Base-by-base conservation (phyloP, 2,888 invertebrate genomes). In the Torymus texanus region DNA sequence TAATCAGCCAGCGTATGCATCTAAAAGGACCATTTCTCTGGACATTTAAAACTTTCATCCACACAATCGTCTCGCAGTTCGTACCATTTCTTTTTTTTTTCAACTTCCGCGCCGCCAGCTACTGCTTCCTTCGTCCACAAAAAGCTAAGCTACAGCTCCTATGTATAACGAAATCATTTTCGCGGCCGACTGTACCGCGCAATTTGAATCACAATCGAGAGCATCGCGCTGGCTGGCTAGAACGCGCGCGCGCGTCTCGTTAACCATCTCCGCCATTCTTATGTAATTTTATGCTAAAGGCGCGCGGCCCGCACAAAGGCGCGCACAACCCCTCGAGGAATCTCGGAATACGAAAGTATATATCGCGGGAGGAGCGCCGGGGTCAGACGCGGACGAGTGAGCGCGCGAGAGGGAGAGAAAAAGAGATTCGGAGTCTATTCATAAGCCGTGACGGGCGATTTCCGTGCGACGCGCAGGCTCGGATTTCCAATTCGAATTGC, bases 131-230 rank as follows among this genome's bases (percentile, higher is more conserved):
- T 51, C 55, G 21, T 24, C 50, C 65, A 13, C 8, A 59, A 51
- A 41, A 66, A 59, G 56, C 66, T 24, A 24, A 21, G 16, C 12
- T 41, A 58, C 21, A 21, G 21, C 51, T 50, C 18, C 10, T 21
- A 55, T 21, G 5, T 21, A 55, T 21, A 13, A 55, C 29, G 59
- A 71, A 75, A 74, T 59, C 66, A 58, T 68, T 80, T 73, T 73
- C 68, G 4, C 41, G 4, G 21, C 24, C 18, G 75, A 78, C 75
- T 78, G 75, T 81, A 72, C 72, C 50, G 14, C 84, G 82, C 86
- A 86, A 88, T 88, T 88, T 88, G 88, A 88, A 88, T 88, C 85
- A 88, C 88, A 88, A 88, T 88, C 86, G 86, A 18, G 83, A 84
- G 85, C 86, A 87, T 86, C 86, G 84, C 85, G 85, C 81, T 29